These are phyloP conservation scores for Sprattus sprattus DNA, from an alignment of 2,113 vertebrate species.

Conservation along the genomic window DNA sequence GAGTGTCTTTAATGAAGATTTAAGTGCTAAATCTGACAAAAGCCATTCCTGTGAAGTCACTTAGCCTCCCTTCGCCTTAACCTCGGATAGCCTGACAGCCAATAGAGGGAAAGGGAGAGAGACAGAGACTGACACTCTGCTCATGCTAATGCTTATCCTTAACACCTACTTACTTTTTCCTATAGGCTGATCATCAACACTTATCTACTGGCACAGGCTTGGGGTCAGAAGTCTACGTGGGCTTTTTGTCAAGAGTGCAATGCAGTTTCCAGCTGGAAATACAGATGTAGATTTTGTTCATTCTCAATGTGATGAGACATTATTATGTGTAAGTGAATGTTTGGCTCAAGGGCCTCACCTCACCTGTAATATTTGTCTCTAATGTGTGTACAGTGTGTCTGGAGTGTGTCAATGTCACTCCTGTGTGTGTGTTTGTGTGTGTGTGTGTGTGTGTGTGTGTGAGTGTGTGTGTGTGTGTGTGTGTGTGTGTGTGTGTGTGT, in stretches of 20 bases:
- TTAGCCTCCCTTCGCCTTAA: background rate
- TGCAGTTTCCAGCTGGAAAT: background rate
- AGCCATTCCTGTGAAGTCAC: too few relatives aligned
- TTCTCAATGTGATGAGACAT: background rate
- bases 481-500: too few relatives aligned
- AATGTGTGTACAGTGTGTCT: background rate
- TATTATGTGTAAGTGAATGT: background rate
- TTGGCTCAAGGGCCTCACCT: background rate
- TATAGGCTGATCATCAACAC: background rate
- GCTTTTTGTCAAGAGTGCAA: background rate
- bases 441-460: background rate
- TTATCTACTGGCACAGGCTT: background rate
- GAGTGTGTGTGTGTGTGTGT: constrained; percentile 12
- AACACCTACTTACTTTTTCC: background rate
- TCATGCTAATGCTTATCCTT: background rate
- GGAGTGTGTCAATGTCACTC: background rate
- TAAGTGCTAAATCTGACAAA: background rate
- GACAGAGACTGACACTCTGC: background rate
- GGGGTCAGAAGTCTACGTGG: background rate
- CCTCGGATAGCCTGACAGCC: background rate
- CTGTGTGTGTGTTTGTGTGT: background rate
- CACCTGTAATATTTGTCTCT: background rate
- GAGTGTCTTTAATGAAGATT: background rate
- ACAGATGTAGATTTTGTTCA: background rate
- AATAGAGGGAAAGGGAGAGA: background rate